These are phyloP conservation scores for Meandrusa payeni DNA, from an alignment of 2,888 invertebrate species.

Conservation along the genomic window DNA sequence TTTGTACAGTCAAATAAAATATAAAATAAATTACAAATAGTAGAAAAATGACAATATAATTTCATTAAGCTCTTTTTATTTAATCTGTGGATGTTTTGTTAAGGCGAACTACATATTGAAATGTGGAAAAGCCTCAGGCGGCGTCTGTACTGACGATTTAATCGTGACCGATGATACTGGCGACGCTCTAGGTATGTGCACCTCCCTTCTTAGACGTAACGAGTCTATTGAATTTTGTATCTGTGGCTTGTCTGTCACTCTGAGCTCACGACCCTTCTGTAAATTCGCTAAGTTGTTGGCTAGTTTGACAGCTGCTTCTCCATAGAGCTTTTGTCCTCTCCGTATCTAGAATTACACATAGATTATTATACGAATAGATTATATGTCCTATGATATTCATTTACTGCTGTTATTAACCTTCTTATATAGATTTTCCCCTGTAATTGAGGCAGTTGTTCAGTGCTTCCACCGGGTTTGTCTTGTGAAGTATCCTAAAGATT, in stretches of 20 bases:
- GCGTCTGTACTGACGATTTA: constrained; percentile 37
- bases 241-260: constrained; percentile 54
- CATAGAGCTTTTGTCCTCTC: constrained; percentile 57
- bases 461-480: too few relatives aligned
- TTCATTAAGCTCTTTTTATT: background rate
- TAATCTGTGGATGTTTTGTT: too few relatives aligned
- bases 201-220: constrained; percentile 55
- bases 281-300: constrained; percentile 58
- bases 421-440: too few relatives aligned
- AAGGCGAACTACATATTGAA: background rate
- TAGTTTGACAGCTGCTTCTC: constrained; percentile 61
- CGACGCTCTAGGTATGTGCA: constrained; percentile 43
- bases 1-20: too few relatives aligned
- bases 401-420: too few relatives aligned
- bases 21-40: too few relatives aligned
- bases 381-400: too few relatives aligned
- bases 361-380: background rate
- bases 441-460: too few relatives aligned
- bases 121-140: constrained; percentile 7
- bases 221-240: constrained; percentile 38
- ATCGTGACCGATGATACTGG: constrained; percentile 44
- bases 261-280: constrained; percentile 51
- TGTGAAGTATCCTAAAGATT: too few relatives aligned
- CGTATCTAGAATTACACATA: constrained; percentile 44
- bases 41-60: too few relatives aligned